Evolutionary conservation across 1,140 invertebrate genomes (phyloP).

Genomic region (Drosophila ambigua): DNA sequence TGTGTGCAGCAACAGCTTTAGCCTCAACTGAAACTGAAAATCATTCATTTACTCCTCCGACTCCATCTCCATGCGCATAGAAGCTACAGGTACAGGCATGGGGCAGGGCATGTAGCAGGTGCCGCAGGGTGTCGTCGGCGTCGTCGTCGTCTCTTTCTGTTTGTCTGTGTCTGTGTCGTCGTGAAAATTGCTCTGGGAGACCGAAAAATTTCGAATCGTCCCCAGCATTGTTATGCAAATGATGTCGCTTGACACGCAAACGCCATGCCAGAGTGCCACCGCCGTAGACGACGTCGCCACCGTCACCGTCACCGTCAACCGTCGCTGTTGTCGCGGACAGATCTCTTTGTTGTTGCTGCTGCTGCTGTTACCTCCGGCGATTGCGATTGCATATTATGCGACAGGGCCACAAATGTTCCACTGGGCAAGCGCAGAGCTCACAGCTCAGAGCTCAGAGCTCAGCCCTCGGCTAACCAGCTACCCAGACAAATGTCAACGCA

Average conservation of each 20-base stretch:
- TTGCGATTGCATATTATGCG: conserved; percentile 71
- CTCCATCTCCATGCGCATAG: too few species aligned
- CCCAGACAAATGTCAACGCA: conserved; percentile 41
- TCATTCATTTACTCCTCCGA: conserved; percentile 37
- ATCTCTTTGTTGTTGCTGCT: conserved; percentile 65
- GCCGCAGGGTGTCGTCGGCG: conserved; percentile 47
- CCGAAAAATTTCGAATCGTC: conserved; percentile 78
- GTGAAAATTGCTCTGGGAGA: conserved; percentile 79
- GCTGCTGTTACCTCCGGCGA: conserved; percentile 43
- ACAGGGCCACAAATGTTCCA: conserved; percentile 13
- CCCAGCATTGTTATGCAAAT: conserved; percentile 82
- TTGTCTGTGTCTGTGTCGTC: conserved; percentile 26
- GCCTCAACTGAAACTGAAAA: conserved; percentile 49
- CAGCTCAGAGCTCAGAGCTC: not conserved
- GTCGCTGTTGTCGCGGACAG: conserved; percentile 64
- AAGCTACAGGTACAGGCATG: conserved; percentile 9
- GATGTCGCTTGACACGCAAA: conserved; percentile 79
- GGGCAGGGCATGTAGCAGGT: conserved; percentile 44
- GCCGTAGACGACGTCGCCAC: conserved; percentile 21
- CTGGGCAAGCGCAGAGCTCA: conserved; percentile 5
- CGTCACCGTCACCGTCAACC: not conserved
- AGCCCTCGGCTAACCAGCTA: not conserved
- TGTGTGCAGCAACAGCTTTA: conserved; percentile 23
- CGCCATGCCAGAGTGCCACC: conserved; percentile 22
- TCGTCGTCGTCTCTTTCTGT: conserved; percentile 8